Conservation (phyloP, 2,113 vertebrate species). For the Percina caprodes region DNA sequence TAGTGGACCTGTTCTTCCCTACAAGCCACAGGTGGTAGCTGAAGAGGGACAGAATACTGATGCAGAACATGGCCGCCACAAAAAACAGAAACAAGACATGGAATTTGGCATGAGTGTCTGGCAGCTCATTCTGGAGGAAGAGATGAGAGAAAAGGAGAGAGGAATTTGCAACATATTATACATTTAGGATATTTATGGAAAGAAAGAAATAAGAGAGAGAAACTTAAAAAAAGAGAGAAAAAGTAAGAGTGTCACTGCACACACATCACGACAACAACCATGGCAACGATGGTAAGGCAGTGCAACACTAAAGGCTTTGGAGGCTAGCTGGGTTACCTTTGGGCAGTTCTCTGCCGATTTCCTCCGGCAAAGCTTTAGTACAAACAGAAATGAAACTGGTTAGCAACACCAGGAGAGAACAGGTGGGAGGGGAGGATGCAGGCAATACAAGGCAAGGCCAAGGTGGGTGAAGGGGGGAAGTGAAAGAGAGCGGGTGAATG, state of each 20-base stretch:
- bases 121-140: constrained; percentile 88
- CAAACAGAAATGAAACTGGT: constrained; percentile 81
- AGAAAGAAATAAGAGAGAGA: neutral
- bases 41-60: constrained; percentile 96
- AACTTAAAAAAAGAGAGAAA: neutral
- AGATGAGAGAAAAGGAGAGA: constrained; percentile 53
- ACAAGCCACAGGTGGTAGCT: constrained; percentile 98
- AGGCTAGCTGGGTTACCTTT: constrained; percentile 78
- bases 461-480: neutral
- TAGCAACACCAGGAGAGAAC: constrained; percentile 72
- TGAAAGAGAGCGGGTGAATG: constrained; percentile 18
- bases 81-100: constrained; percentile 98
- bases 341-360: constrained; percentile 86
- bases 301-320: constrained; percentile 55
- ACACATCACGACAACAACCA: constrained; percentile 35
- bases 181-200: neutral
- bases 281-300: constrained; percentile 8
- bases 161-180: constrained; percentile 34
- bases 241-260: constrained; percentile 33
- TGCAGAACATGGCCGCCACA: constrained; percentile 98
- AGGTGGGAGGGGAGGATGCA: constrained; percentile 33
- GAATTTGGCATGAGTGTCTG: constrained; percentile 92
- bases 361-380: constrained; percentile 85
- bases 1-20: constrained; percentile 96
- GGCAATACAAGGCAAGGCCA: constrained; percentile 40